Percentiles rank a stretch among this genome's conserved stretches.
Conservation (phyloP, 2,797 vertebrate genomes). For the Sphaeramia orbicularis region DNA sequence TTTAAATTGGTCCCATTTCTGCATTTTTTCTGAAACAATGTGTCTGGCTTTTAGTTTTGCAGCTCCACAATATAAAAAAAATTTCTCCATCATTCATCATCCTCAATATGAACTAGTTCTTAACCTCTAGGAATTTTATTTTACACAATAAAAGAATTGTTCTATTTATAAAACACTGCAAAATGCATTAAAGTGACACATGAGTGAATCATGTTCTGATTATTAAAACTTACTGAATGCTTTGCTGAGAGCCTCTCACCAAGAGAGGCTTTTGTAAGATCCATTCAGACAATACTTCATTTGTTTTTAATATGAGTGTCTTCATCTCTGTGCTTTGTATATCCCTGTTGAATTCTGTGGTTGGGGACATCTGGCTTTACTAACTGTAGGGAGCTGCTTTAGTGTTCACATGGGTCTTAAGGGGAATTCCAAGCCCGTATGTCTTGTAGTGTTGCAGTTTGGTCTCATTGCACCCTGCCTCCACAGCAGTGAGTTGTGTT, state of each 20-base stretch:
- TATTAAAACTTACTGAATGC: constrained; percentile 10
- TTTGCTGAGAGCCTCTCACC: constrained; percentile 19
- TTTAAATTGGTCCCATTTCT: not conserved
- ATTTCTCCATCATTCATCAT: not conserved
- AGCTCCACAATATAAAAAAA: not conserved
- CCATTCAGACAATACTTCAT: constrained; percentile 39
- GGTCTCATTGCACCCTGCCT: constrained; percentile 46
- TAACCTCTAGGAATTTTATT: not conserved
- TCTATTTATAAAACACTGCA: too few relatives aligned
- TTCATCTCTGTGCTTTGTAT: constrained; percentile 52
- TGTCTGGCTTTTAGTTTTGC: not conserved
- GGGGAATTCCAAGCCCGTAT: constrained; percentile 73
- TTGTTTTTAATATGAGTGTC: constrained; percentile 55
- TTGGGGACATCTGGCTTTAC: constrained; percentile 75
- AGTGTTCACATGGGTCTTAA: constrained; percentile 57
- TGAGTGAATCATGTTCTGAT: constrained; percentile 13
- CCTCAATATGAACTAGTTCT: not conserved
- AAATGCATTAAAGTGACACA: not conserved
- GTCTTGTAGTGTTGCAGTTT: constrained; percentile 50
- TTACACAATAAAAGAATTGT: too few relatives aligned
- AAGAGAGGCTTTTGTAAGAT: constrained; percentile 22
- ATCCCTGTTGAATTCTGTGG: constrained; percentile 65
- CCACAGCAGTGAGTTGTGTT: constrained; percentile 34
- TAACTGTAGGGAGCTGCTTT: constrained; percentile 62
- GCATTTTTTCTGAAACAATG: constrained; percentile 2